A percentile compares a stretch with the other conserved stretches of the same genome.
phyloP scores from a whole-genome alignment of 2,113 vertebrate genomes.

The Xiphias gladius region DNA sequence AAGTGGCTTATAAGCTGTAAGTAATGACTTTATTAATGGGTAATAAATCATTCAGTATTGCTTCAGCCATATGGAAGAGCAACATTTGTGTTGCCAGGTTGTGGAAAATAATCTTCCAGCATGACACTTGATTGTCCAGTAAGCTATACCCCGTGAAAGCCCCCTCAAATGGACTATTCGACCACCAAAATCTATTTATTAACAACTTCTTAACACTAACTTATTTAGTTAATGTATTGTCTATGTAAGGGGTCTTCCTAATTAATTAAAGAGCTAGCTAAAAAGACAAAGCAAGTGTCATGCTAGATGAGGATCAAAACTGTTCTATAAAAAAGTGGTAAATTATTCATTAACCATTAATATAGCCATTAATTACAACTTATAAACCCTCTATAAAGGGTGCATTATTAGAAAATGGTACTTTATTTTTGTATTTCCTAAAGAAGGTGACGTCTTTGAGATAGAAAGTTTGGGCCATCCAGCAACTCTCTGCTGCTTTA shows the following conservation, averaged over 20 bases:
- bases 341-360: neutral
- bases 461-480: neutral
- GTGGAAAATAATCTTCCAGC: neutral
- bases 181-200: neutral
- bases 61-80: neutral
- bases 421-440: neutral
- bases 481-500: conserved; percentile 36
- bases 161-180: neutral
- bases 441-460: too few relatives aligned
- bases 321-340: neutral
- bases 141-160: neutral
- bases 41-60: neutral
- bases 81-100: conserved; percentile 13
- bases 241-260: neutral
- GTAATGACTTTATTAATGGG: neutral
- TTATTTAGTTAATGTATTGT: neutral
- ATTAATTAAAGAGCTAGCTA: neutral
- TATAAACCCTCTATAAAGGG: neutral
- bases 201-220: neutral
- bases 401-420: neutral
- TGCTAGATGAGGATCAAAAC: too few relatives aligned
- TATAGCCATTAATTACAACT: neutral
- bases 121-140: neutral
- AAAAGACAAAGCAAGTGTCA: neutral
- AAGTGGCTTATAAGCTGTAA: neutral